A percentile compares a stretch with the other conserved stretches of the same genome.
Conservation (phyloP, 2,888 invertebrate genomes). For the Ophion ventricosus region DNA sequence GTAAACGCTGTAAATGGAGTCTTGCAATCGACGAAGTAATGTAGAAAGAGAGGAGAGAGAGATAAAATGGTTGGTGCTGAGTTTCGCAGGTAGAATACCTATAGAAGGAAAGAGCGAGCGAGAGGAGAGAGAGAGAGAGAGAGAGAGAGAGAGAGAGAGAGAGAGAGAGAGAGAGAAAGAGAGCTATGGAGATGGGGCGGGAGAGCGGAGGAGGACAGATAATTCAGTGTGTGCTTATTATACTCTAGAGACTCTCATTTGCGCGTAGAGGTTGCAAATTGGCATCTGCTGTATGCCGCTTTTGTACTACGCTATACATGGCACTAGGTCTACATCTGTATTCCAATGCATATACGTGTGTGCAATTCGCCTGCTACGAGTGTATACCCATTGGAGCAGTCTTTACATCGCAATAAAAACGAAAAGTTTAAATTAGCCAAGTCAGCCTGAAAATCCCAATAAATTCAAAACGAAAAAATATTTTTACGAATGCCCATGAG, state of each 20-base stretch:
- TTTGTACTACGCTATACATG: constrained; percentile 40
- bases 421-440: neutral
- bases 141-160: too few relatives aligned
- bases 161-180: constrained; percentile 26
- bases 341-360: neutral
- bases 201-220: constrained; percentile 28
- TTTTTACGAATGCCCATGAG: neutral
- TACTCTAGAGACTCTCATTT: constrained; percentile 59
- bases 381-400: neutral
- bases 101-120: neutral
- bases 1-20: constrained; percentile 63
- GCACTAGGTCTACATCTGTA: neutral
- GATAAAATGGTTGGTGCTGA: neutral
- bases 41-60: constrained; percentile 11
- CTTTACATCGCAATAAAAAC: neutral
- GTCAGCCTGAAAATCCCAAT: neutral
- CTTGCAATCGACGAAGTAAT: constrained; percentile 52
- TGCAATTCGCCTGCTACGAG: constrained; percentile 15
- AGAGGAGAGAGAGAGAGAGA: too few relatives aligned
- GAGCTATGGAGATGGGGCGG: neutral
- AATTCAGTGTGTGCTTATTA: constrained; percentile 59
- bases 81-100: neutral
- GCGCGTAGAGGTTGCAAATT: constrained; percentile 56
- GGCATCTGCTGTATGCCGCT: constrained; percentile 52
- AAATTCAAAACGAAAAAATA: neutral